Base-by-base conservation (phyloP, 2,888 invertebrate genomes). In the Hyppa rectilinea region DNA sequence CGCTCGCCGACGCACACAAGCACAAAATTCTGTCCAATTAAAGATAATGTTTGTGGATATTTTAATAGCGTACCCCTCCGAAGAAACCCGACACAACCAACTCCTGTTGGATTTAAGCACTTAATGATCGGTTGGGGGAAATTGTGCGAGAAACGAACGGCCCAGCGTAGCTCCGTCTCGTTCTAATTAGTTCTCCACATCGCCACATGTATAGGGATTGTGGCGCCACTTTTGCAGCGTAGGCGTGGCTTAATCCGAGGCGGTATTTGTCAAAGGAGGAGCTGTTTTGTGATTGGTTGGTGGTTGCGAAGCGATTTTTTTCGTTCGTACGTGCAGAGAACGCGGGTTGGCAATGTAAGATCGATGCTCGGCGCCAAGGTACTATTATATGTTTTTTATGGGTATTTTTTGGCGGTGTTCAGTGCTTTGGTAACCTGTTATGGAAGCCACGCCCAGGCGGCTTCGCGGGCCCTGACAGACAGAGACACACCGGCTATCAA, bases 31-130 rank as follows among this genome's bases (percentile, higher is more conserved):
- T 92, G 95, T 93, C 95, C 96, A 96, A 96, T 96, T 96, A 96
- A 95, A 95, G 95, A 92, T 96, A 96, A 96, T 96, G 95, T 95
- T 95, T 95, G 95, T 94, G 93, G 95, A 95, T 95, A 95, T 96
- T 96, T 95, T 96, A 96, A 96, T 96, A 95, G 94, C 93, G 94
- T 92, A 91, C 95, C 96, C 96, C 95, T 94, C 95, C 94, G 94
- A 90, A 87, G 95, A 94, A 95, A 96, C 89, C 93, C 95, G 96
- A 96, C 96, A 96, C 96, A 96, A 95, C 96, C 96, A 95, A 94
- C 96, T 94, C 95, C 92, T 92, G 95, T 93, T 92, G 95, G 93
- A 93, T 93, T 96, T 96, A 96, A 96, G 96, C 96, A 96, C 96
- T 96, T 96, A 96, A 96, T 96, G 96, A 96, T 92, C 93, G 94